These are phyloP conservation scores for cattle (Bos taurus) DNA, from an alignment of 2,113 vertebrate species.

Conservation along the genomic window ARS-UCD2.0 NC_037333.1:23414001-23414500, in stretches of 20 bases:
- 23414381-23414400: neutral
- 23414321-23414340: neutral
- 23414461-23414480: neutral
- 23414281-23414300: neutral
- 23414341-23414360: neutral
- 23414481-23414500: neutral
- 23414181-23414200: neutral
- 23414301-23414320: neutral
- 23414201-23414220: neutral
- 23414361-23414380: neutral
- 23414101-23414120: neutral
- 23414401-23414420: neutral
- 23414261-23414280: neutral
- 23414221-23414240: neutral
- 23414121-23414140: neutral
- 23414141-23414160: neutral
- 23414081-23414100: neutral
- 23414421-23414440: neutral
- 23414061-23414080: neutral
- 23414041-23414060: neutral
- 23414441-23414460: neutral
- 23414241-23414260: neutral
- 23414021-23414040: neutral
- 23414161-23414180: neutral
- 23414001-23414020: neutral